phyloP scores from a whole-genome alignment of 1,140 invertebrate species.

The Sarcophaga peregrina region DNA sequence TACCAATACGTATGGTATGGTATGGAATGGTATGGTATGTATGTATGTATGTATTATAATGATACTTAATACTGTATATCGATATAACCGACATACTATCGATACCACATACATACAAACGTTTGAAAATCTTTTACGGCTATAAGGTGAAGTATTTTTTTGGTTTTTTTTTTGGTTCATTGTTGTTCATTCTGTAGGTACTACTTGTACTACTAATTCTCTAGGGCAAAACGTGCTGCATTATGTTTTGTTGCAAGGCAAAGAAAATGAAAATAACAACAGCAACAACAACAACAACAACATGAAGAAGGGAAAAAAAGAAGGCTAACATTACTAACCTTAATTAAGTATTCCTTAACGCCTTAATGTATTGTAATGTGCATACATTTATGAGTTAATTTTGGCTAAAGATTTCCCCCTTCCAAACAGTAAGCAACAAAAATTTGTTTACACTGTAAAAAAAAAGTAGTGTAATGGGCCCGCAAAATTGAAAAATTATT shows the following conservation, averaged over 20 bases:
- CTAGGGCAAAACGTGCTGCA: conserved; percentile 21
- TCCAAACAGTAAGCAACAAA: too few relatives aligned
- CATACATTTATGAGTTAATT: neutral
- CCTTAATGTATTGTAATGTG: conserved; percentile 18
- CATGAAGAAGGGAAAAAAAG: too few relatives aligned
- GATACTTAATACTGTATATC: too few relatives aligned
- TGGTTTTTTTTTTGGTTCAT: neutral
- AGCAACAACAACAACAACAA: too few relatives aligned
- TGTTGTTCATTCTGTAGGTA: neutral
- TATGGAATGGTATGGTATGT: too few relatives aligned
- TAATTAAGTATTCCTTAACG: conserved; percentile 22
- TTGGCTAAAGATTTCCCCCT: neutral
- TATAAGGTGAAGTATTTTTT: neutral
- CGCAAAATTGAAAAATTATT: too few relatives aligned
- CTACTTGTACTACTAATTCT: neutral
- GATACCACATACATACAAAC: too few relatives aligned
- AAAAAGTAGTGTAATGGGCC: too few relatives aligned
- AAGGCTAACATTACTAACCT: conserved; percentile 8
- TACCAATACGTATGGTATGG: neutral
- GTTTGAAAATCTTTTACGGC: neutral
- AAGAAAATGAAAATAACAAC: neutral
- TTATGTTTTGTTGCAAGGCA: neutral
- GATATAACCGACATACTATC: too few relatives aligned
- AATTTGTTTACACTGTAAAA: too few relatives aligned
- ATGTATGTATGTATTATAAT: neutral